Percentiles rank a stretch among this genome's conserved stretches.
Evolutionary conservation across 2,797 vertebrate genomes (phyloP).

Genomic region (Triplophysa yarkandensis): DNA sequence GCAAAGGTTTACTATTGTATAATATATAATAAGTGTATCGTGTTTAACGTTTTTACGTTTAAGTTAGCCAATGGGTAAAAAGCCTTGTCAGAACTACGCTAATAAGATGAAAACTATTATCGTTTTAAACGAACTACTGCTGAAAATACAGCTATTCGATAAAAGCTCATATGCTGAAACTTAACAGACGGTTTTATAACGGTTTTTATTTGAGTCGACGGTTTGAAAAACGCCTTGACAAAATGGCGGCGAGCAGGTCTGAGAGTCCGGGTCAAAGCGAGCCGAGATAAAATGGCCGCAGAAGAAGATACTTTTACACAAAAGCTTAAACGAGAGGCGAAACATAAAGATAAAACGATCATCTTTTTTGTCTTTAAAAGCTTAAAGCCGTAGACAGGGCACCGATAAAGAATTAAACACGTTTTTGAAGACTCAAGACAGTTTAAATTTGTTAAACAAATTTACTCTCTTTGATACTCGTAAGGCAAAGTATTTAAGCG

Average conservation of each 20-base stretch:
- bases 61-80: background rate
- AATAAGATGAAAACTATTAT: background rate
- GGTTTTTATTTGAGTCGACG: background rate
- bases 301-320: background rate
- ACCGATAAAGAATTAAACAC: background rate
- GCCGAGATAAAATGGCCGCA: background rate
- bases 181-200: background rate
- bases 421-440: too few relatives aligned
- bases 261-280: background rate
- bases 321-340: background rate
- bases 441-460: too few relatives aligned
- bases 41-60: background rate
- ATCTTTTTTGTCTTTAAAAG: too few relatives aligned
- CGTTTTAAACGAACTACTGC: too few relatives aligned
- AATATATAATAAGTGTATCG: rapidly evolving
- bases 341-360: too few relatives aligned
- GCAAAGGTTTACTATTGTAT: background rate
- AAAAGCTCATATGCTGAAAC: background rate
- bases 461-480: too few relatives aligned
- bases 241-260: slow-evolving; percentile 23
- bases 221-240: background rate
- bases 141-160: background rate
- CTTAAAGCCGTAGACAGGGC: background rate
- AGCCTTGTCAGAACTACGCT: background rate
- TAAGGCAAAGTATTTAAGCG: too few relatives aligned